phyloP scores from a whole-genome alignment of 2,888 invertebrate genomes.

The Lasioglossum leucozonium region DNA sequence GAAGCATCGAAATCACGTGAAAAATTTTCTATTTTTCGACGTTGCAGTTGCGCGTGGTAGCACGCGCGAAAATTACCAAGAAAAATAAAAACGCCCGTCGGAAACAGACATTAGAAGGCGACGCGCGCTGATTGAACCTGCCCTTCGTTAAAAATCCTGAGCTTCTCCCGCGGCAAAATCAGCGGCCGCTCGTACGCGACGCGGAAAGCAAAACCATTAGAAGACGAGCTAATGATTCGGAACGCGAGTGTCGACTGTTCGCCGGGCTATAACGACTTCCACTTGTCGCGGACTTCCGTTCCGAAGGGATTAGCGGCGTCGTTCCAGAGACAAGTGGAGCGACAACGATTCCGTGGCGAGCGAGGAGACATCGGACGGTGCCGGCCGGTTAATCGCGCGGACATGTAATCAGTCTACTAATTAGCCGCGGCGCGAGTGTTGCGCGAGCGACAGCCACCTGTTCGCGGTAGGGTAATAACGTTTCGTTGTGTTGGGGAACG shows the following conservation, averaged over 20 bases:
- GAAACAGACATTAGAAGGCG: neutral
- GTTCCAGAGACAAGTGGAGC: slow-evolving; percentile 33
- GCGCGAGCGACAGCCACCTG: slow-evolving; percentile 53
- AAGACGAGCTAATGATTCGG: neutral
- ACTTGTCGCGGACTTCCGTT: slow-evolving; percentile 5
- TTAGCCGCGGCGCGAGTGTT: slow-evolving; percentile 54
- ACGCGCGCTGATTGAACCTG: neutral
- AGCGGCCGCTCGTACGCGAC: neutral
- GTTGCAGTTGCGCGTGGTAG: neutral
- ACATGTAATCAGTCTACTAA: slow-evolving; percentile 63
- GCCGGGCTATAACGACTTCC: neutral
- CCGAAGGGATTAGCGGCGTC: neutral
- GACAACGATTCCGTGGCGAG: slow-evolving; percentile 26
- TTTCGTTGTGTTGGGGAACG: slow-evolving; percentile 21
- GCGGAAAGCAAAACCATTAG: neutral
- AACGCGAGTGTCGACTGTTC: neutral
- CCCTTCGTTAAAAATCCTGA: neutral
- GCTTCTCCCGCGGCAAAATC: neutral
- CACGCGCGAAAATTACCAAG: neutral
- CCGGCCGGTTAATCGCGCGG: slow-evolving; percentile 45
- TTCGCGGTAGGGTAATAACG: slow-evolving; percentile 52
- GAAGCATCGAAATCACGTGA: too few species aligned
- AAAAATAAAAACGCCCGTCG: neutral
- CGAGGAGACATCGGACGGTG: slow-evolving; percentile 21
- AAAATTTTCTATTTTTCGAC: too few species aligned